Percentiles rank a stretch among this genome's conserved stretches.
phyloP scores from a whole-genome alignment of 2,797 vertebrate genomes.

The Simalia tracyae region DNA sequence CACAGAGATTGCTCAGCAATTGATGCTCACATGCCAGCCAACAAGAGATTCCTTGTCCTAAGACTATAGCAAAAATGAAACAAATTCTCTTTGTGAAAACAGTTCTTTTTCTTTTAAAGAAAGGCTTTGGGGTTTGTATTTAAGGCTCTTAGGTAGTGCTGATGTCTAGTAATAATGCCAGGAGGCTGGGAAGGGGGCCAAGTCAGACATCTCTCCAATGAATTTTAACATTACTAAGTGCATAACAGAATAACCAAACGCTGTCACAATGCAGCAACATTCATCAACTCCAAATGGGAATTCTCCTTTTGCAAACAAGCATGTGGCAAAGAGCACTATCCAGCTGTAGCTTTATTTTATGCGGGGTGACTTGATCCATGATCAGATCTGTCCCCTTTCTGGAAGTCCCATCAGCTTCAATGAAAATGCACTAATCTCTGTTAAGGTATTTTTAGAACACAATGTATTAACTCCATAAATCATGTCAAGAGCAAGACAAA shows the following conservation, averaged over 20 bases:
- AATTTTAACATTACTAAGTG: neutral
- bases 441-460: conserved; percentile 7
- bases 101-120: neutral
- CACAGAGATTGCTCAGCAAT: neutral
- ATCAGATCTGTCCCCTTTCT: neutral
- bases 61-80: neutral
- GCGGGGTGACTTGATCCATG: neutral
- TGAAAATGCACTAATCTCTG: neutral
- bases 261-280: neutral
- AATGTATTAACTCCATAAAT: conserved; percentile 42
- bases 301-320: neutral
- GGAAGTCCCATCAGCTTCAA: neutral
- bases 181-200: neutral
- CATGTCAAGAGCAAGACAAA: neutral
- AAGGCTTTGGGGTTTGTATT: neutral
- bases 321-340: neutral
- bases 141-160: neutral
- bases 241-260: neutral
- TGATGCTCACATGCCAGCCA: neutral
- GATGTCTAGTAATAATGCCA: neutral
- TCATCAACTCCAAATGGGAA: neutral
- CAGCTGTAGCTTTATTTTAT: neutral
- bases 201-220: neutral
- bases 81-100: neutral
- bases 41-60: neutral